Evolutionary conservation across 2,113 vertebrate species (phyloP), one percentile per base, ranked within the genome.

Genomic region (Cottus gobio): DNA sequence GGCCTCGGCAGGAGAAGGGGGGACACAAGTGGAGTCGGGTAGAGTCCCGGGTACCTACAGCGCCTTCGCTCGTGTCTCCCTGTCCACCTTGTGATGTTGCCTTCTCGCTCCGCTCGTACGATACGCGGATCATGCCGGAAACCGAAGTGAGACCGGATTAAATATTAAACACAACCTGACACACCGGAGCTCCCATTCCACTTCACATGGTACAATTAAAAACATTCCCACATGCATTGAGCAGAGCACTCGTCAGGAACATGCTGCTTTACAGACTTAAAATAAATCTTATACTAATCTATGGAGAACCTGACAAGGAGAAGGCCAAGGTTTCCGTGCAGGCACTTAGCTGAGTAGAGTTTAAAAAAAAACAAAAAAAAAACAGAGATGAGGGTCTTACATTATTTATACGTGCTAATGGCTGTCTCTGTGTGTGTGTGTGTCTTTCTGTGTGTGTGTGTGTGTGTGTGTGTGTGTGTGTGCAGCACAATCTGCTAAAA

Each of bases 321-420:
- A 94, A 97, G 96, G 96, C 96, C 96, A 97, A 97, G 96, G 96
- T 97, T 98, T 97, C 95, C 95, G 72, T 80, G 77, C 77, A 96
- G 96, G 96, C 97, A 98, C 96, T 97, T 99, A 99, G 97, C 96
- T 96, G 97, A 97, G 96, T 96, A 96, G 95, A 87, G 71, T 77
- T 95, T 95, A 64, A 70, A 76, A 84, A 87, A 96, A 87, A 96
- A 95, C 92, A 67, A 94, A 39, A 24, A 56, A 39, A 60, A 74
- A 31, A 78, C 20, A 28, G 61, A 80, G 87, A 80, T 86, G 88
- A 87, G 80, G 77, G 70, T 94, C 94, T 94, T 99, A 97, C 97
- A 99, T 99, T 99, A 99, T 99, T 99, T 97, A 99, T 99, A 96
- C 91, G 93, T 95, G 95, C 96, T 99, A 99, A 99, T 99, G 95